A percentile compares a stretch with the other conserved stretches of the same genome.
These are phyloP conservation scores for Megaceryle alcyon DNA, from an alignment of 2,797 vertebrate species.

Conservation along the genomic window DNA sequence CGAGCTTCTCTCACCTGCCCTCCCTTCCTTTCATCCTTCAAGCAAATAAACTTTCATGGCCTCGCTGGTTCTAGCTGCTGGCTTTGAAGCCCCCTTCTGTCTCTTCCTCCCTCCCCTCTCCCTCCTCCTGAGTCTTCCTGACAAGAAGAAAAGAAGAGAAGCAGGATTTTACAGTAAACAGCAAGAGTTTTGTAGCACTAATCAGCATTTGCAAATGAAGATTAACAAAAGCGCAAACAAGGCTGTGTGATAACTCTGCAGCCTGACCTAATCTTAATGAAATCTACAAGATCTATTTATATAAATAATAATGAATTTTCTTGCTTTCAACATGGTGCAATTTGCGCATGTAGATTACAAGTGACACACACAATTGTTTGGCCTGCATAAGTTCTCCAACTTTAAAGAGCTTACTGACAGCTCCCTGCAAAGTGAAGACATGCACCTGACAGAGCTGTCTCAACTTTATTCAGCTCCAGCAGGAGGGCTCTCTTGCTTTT, in stretches of 20 bases:
- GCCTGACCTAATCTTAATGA: constrained; percentile 76
- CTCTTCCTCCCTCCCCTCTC: background rate
- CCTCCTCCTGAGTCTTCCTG: background rate
- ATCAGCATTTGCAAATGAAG: constrained; percentile 73
- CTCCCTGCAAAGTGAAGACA: constrained; percentile 47
- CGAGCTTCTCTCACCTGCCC: background rate
- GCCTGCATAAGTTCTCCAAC: background rate
- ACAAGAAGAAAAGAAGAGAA: constrained; percentile 33
- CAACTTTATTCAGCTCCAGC: constrained; percentile 26
- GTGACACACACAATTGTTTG: constrained; percentile 61
- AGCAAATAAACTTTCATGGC: constrained; percentile 1
- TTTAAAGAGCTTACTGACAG: constrained; percentile 65
- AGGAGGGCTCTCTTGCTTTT: constrained; percentile 43
- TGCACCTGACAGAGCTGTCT: constrained; percentile 49
- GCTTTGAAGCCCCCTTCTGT: constrained; percentile 45
- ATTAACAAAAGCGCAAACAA: constrained; percentile 75
- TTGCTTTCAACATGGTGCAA: constrained; percentile 50
- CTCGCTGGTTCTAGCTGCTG: background rate
- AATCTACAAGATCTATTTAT: constrained; percentile 77
- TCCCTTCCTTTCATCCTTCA: background rate
- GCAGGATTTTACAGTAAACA: constrained; percentile 34
- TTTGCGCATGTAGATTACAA: constrained; percentile 60
- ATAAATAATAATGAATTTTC: constrained; percentile 69
- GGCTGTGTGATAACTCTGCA: constrained; percentile 61
- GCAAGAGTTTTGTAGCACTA: constrained; percentile 50